These are phyloP conservation scores for Sciaenops ocellatus DNA, from an alignment of 2,797 vertebrate species.

Conservation along the genomic window DNA sequence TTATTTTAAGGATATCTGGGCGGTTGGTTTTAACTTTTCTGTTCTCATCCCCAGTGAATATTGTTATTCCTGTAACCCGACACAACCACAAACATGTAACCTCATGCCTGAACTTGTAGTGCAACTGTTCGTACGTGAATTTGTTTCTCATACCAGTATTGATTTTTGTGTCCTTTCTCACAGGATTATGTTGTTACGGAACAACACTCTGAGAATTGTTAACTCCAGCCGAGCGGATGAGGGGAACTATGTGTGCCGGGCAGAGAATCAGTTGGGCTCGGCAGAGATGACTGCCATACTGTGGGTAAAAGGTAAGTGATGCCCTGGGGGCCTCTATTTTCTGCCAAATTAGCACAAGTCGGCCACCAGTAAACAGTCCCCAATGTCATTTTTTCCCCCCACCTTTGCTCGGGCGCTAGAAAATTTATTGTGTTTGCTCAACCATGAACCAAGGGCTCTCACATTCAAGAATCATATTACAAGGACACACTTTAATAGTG, in stretches of 20 bases:
- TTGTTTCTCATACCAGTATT: conserved; percentile 65
- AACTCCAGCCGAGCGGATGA: conserved; percentile 95
- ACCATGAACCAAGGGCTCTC: conserved; percentile 74
- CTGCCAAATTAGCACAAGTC: conserved; percentile 80
- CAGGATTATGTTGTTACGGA: conserved; percentile 93
- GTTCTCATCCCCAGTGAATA: conserved; percentile 25
- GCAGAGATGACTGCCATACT: conserved; percentile 92
- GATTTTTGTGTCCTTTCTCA: conserved; percentile 67
- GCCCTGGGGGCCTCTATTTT: conserved; percentile 75
- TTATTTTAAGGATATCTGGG: conserved; percentile 26
- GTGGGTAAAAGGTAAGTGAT: conserved; percentile 95
- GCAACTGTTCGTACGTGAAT: conserved; percentile 46
- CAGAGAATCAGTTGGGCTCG: conserved; percentile 94
- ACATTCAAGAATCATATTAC: conserved; percentile 78
- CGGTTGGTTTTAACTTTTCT: conserved; percentile 22
- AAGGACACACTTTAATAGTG: conserved; percentile 68
- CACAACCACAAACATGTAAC: conserved; percentile 29
- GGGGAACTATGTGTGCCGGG: conserved; percentile 92
- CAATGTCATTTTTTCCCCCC: conserved; percentile 70
- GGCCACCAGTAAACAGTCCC: conserved; percentile 76
- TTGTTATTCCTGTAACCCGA: conserved; percentile 32
- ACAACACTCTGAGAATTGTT: conserved; percentile 92
- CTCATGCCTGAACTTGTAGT: conserved; percentile 31
- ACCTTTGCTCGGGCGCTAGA: conserved; percentile 66
- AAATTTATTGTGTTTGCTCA: conserved; percentile 77